Base-by-base conservation (phyloP, 2,113 vertebrate species). In the Lamprologus ornatipinnis region DNA sequence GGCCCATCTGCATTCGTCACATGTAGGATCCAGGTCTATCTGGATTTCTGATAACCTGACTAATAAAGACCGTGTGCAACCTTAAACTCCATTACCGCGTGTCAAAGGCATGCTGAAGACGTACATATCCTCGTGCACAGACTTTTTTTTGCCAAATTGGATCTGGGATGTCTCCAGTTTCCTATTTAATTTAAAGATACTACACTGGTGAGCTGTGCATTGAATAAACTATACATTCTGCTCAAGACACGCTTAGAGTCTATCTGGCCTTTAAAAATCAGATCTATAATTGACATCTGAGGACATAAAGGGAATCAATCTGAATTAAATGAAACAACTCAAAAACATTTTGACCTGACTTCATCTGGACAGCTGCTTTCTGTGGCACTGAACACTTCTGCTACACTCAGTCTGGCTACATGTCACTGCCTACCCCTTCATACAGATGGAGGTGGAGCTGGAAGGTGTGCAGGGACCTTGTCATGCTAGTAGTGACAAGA, bases 191-290 rank as follows among this genome's bases (percentile, higher is more conserved):
- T 63, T 35, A 11, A 63, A 63, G 31, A 63, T 0, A 63, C 17
- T 35, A n/a, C 10, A 35, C 60, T 65, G 31, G 60, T 12, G 17
- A 37, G 60, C 31, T 65, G 17, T 65, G 60, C 3, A 37, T 7
- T 65, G 60, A 35, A 65, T 65, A 65, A 65, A 65, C 2, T 2
- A 65, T 12, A 65, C 31, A 37, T 35, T n/a, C 60, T 35, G 60
- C 60, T 65, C 31, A 65, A 65, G 17, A 65, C 1, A 0, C 0
- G 6, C 31, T 37, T 37, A 1, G 31, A 65, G 3, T 65, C 31
- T 12, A 5, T 65, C 31, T 37, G 60, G 31, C 31, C 31, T 35
- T 65, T 65, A 35, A 65, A 65, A 35, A 65, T 12, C 60, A 12
- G 60, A 65, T 65, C 17, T 35, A 65, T 35, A 35, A 35, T 0